Conservation (phyloP, 2,888 invertebrate genomes). For the Cerceris ruficornis region DNA sequence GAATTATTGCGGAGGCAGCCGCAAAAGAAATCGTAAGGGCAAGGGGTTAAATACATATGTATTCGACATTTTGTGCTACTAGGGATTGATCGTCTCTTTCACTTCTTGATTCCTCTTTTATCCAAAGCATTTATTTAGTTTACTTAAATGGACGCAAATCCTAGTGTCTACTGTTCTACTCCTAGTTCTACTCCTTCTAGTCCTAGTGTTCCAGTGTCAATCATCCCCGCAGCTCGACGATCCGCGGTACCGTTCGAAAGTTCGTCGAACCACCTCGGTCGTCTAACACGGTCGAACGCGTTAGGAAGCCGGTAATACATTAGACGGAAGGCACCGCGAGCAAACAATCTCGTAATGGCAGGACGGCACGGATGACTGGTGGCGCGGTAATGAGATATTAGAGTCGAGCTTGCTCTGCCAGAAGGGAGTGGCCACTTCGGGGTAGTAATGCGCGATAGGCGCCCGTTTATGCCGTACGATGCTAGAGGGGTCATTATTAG, state of each 20-base stretch:
- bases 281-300: slow-evolving; percentile 57
- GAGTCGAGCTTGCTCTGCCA: slow-evolving; percentile 72
- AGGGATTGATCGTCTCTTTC: no score
- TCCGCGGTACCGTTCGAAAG: slow-evolving; percentile 43
- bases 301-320: slow-evolving; percentile 71
- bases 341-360: slow-evolving; percentile 82
- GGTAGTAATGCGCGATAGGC: slow-evolving; percentile 75
- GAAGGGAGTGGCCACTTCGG: slow-evolving; percentile 80
- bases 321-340: slow-evolving; percentile 74
- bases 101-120: no score
- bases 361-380: slow-evolving; percentile 77
- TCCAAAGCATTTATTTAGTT: no score
- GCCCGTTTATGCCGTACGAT: slow-evolving; percentile 65
- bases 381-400: slow-evolving; percentile 81
- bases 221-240: slow-evolving; percentile 42
- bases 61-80: no score
- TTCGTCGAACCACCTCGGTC: slow-evolving; percentile 47
- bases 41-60: no score
- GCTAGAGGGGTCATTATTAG: slow-evolving; percentile 73
- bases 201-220: slow-evolving; percentile 32
- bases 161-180: no score
- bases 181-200: no score
- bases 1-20: no score
- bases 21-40: no score
- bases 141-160: no score